phyloP scores from a whole-genome alignment of 1,140 invertebrate genomes.

The Drosophila fuyamai region DNA sequence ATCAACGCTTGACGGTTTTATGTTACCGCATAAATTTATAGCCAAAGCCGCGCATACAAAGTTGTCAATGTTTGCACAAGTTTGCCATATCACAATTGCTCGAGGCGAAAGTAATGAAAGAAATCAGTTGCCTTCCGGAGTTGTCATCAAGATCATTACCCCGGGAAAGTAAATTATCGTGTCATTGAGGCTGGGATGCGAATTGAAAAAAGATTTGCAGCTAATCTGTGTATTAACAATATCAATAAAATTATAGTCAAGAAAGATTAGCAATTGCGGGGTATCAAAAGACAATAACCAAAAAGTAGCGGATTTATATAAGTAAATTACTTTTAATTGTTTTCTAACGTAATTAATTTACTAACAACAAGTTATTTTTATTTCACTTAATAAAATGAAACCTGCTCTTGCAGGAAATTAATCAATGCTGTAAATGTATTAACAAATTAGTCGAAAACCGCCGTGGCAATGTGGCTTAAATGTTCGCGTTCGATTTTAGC shows the following conservation, averaged over 20 bases:
- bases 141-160: conserved; percentile 44
- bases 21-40: conserved; percentile 52
- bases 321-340: no score
- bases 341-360: no score
- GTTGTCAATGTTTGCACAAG: conserved; percentile 43
- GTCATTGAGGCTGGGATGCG: neutral
- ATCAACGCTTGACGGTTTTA: conserved; percentile 45
- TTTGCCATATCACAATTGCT: conserved; percentile 25
- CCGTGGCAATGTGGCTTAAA: conserved; percentile 15
- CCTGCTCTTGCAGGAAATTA: conserved; percentile 15
- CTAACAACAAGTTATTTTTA: no score
- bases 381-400: neutral
- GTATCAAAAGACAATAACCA: neutral
- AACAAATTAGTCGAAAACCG: conserved; percentile 39
- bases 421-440: conserved; percentile 39
- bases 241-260: neutral
- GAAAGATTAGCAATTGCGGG: neutral
- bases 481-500: conserved; percentile 23
- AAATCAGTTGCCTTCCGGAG: conserved; percentile 46
- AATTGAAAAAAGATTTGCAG: neutral
- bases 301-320: no score
- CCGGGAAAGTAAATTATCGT: conserved; percentile 31
- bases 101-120: conserved; percentile 14
- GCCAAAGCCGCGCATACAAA: conserved; percentile 11
- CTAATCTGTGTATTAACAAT: neutral